A percentile compares a stretch with the other conserved stretches of the same genome.
Evolutionary conservation across 2,797 vertebrate species (phyloP).

Genomic region (Malurus leucopterus): DNA sequence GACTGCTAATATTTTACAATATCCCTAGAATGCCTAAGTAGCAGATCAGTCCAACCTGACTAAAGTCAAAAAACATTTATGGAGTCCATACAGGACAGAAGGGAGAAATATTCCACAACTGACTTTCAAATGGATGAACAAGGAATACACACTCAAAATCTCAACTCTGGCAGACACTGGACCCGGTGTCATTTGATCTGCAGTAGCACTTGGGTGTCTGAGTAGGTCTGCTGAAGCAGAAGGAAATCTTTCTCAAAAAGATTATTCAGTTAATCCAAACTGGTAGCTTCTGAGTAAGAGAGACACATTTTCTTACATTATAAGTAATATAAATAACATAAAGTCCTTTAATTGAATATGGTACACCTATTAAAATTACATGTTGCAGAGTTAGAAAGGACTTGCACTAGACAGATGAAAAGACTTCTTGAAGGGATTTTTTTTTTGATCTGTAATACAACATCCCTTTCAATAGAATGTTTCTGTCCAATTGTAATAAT

Average conservation of each 20-base stretch:
- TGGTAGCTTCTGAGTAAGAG: neutral
- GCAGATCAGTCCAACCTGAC: neutral
- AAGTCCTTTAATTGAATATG: neutral
- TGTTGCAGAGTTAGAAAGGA: neutral
- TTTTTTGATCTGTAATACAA: neutral
- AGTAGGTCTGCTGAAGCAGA: neutral
- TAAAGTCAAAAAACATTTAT: neutral
- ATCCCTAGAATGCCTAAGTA: neutral
- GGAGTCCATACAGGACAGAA: neutral
- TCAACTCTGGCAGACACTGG: neutral
- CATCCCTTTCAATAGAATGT: neutral
- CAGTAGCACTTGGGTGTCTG: neutral
- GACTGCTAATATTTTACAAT: neutral
- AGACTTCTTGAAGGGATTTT: neutral
- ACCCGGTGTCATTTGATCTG: neutral
- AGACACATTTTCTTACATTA: neutral
- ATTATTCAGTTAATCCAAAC: neutral
- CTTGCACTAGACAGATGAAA: neutral
- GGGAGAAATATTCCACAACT: neutral
- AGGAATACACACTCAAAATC: neutral
- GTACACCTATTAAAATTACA: neutral
- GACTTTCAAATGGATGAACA: neutral
- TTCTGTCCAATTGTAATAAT: neutral
- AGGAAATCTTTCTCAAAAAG: neutral
- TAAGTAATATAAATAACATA: neutral